These are phyloP conservation scores for Forbesichthys papilliferus DNA, from an alignment of 2,113 vertebrate species.

Conservation along the genomic window DNA sequence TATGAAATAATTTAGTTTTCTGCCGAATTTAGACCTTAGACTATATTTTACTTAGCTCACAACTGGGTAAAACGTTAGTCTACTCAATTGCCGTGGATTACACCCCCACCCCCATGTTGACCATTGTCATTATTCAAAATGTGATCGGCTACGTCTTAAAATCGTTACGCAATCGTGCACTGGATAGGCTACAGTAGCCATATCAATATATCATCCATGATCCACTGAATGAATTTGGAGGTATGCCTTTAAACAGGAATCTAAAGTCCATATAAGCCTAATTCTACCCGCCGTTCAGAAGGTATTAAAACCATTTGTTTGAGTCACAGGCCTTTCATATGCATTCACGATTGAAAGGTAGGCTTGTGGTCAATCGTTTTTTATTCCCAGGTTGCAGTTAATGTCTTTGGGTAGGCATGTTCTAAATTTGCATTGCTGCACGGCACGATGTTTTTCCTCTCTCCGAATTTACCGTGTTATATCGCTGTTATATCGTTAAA, in stretches of 20 bases:
- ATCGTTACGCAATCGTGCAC: slow-evolving; percentile 7
- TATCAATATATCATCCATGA: slow-evolving; percentile 28
- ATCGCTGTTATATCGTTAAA: background rate
- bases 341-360: slow-evolving; percentile 4
- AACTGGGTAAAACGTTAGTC: background rate
- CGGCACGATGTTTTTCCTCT: no score
- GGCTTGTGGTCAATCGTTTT: slow-evolving; percentile 29
- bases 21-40: background rate
- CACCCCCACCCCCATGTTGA: no score
- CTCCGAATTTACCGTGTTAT: no score
- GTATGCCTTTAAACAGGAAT: background rate
- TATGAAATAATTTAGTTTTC: background rate
- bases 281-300: no score
- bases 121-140: slow-evolving; percentile 10
- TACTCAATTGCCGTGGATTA: background rate
- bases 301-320: background rate
- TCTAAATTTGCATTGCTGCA: no score
- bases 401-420: no score
- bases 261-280: background rate
- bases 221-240: slow-evolving; percentile 21
- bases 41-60: background rate
- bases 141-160: no score
- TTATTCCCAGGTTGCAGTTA: background rate
- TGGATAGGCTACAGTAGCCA: background rate
- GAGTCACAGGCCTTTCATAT: background rate